A percentile compares a stretch with the other conserved stretches of the same genome.
Evolutionary conservation across 1,140 invertebrate species (phyloP).

Genomic region (Marisa cornuarietis): DNA sequence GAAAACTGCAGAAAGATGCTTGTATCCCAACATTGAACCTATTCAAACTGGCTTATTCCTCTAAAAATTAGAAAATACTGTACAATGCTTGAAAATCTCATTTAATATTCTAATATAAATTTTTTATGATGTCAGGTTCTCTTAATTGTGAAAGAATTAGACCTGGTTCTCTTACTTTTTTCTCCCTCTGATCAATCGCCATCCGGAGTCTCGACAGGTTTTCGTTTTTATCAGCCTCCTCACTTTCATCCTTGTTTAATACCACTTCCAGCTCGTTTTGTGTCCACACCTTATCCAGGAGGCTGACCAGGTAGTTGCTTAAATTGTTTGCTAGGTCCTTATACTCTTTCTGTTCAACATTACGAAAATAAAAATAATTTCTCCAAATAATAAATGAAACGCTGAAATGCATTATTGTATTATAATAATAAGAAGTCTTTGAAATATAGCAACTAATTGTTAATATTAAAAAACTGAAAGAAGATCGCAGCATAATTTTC

Average conservation of each 20-base stretch:
- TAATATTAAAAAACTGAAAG: too few species aligned
- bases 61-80: too few species aligned
- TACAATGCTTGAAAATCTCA: too few species aligned
- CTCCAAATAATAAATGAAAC: background rate
- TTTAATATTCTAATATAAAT: background rate
- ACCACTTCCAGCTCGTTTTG: slow-evolving; percentile 59
- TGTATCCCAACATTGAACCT: too few species aligned
- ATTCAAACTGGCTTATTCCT: too few species aligned
- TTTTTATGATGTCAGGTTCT: background rate
- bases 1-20: too few species aligned
- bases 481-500: too few species aligned
- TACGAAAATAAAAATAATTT: too few species aligned
- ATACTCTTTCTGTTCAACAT: slow-evolving; percentile 66
- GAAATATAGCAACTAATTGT: background rate
- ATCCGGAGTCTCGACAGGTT: slow-evolving; percentile 61
- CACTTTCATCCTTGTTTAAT: slow-evolving; percentile 56
- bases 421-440: background rate
- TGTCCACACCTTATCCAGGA: slow-evolving; percentile 61
- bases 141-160: background rate
- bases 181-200: slow-evolving; percentile 62
- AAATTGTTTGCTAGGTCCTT: slow-evolving; percentile 68
- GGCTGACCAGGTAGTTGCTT: slow-evolving; percentile 63
- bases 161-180: slow-evolving; percentile 44
- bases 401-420: background rate
- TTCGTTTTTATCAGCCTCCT: slow-evolving; percentile 52